Evolutionary conservation across 2,888 invertebrate species (phyloP), one percentile per base, ranked within the genome.

Genomic region (Leptopilina syphax): DNA sequence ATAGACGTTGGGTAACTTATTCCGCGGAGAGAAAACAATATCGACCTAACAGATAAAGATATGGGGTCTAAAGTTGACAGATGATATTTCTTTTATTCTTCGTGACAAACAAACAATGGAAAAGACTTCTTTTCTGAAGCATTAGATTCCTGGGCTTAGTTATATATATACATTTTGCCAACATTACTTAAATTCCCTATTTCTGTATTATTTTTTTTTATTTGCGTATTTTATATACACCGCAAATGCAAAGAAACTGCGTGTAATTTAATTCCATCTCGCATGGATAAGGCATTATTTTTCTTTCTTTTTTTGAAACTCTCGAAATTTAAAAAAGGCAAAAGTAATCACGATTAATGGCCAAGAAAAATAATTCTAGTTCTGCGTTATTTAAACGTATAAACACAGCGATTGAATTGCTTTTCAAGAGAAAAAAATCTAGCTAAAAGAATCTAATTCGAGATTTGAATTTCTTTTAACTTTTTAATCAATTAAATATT

Each of bases 21-120:
- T 57, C 54, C 34, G n/a, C 57, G 73, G 27, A 57, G 57, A 73
- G n/a, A 57, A 57, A 73, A 73, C 34, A 57, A 73, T 57, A 73
- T 34, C 34, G 34, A 54, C 27, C 13, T 24, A 54, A 24, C 13
- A 73, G 73, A 73, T 73, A 27, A n/a, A 34, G 54, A 73, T 73
- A 57, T 54, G 34, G 34, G 54, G 70, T 73, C 54, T 57, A 34
- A 34, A 57, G n/a, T n/a, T 54, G 70, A 73, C 70, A 73, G 70
- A 57, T 73, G 70, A 73, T 73, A n/a, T 73, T 70, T 54, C n/a
- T 73, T 34, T 73, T 34, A 73, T 57, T 73, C 73, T 73, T 73
- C n/a, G 73, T 73, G 73, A 73, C 73, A 57, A 13, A 73, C 70
- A 4, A 57, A 73, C 73, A 73, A 73, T 57, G 73, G 57, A 57